Evolutionary conservation across 2,113 vertebrate genomes (phyloP).

Genomic region (Montifringilla adamsi): DNA sequence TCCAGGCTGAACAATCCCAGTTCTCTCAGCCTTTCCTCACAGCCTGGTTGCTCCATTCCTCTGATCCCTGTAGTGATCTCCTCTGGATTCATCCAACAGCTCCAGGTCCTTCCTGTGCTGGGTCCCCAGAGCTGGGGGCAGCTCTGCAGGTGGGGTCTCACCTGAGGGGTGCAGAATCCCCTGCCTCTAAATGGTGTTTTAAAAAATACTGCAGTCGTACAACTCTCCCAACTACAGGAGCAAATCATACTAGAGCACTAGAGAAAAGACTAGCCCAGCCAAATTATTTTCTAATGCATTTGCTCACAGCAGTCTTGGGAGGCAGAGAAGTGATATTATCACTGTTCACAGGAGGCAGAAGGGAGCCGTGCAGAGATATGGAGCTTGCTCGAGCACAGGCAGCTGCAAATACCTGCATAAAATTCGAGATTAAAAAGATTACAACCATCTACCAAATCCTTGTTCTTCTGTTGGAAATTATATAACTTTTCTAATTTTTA

Average conservation of each 20-base stretch:
- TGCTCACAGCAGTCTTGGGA: background rate
- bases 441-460: too few relatives aligned
- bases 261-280: background rate
- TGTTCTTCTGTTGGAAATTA: background rate
- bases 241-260: background rate
- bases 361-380: fast-evolving
- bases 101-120: background rate
- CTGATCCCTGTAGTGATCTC: background rate
- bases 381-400: background rate
- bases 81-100: background rate
- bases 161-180: background rate
- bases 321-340: background rate
- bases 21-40: background rate
- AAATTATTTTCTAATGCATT: background rate
- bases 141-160: background rate
- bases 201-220: background rate
- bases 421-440: background rate
- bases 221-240: background rate
- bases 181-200: background rate
- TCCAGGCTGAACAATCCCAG: background rate
- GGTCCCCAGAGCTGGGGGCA: background rate
- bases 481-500: background rate
- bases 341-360: background rate
- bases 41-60: background rate
- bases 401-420: background rate